Conservation (phyloP, 2,797 vertebrate genomes). For the Sebastes matsubarae region DNA sequence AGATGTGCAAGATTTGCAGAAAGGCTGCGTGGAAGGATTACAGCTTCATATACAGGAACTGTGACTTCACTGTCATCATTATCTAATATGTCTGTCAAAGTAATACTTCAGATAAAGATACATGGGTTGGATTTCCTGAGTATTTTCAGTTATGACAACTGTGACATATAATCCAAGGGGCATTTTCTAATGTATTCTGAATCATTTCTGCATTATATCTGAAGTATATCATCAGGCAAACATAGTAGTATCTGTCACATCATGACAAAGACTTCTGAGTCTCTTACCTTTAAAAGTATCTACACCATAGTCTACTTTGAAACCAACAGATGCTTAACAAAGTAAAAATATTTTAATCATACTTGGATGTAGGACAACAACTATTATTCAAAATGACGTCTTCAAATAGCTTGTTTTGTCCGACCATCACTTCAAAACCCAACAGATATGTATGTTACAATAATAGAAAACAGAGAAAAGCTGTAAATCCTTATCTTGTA, state of each 20-base stretch:
- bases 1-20: constrained; percentile 27
- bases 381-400: not conserved
- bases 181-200: not conserved
- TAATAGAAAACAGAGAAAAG: not conserved
- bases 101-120: not conserved
- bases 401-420: not conserved
- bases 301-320: not conserved
- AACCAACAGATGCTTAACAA: not conserved
- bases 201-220: not conserved
- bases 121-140: not conserved
- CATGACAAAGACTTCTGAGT: not conserved
- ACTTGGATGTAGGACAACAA: not conserved
- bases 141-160: not conserved
- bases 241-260: not conserved
- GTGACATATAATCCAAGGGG: not conserved
- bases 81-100: not conserved
- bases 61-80: not conserved
- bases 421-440: not conserved
- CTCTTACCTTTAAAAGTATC: not conserved
- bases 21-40: not conserved
- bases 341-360: not conserved
- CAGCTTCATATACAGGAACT: not conserved
- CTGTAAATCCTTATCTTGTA: not conserved
- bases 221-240: not conserved
- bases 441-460: not conserved